A percentile compares a stretch with the other conserved stretches of the same genome.
Evolutionary conservation across 2,888 invertebrate species (phyloP).

Genomic region (Hirudinaria manillensis): DNA sequence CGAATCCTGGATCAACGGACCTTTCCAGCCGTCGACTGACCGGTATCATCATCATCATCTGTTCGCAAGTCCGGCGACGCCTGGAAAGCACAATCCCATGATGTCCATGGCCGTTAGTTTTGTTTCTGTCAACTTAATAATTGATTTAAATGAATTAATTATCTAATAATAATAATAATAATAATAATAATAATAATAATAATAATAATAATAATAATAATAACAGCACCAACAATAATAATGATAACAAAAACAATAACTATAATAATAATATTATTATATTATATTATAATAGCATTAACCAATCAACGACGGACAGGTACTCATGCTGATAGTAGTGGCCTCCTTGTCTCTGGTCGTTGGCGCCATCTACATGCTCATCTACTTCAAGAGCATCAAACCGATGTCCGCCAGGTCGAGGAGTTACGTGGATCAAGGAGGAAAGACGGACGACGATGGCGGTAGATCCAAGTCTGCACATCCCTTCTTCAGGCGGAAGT

Average conservation of each 20-base stretch:
- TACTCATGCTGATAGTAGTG: conserved; percentile 33
- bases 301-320: not conserved
- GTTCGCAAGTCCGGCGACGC: not conserved
- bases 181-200: no score
- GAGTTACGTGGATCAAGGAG: conserved; percentile 33
- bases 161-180: no score
- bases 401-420: conserved; percentile 34
- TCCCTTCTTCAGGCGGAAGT: conserved; percentile 32
- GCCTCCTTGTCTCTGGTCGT: conserved; percentile 31
- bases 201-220: no score
- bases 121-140: no score
- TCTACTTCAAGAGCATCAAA: conserved; percentile 36
- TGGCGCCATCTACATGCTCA: conserved; percentile 34
- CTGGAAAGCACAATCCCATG: conserved; percentile 20
- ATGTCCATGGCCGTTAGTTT: conserved; percentile 28
- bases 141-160: not conserved
- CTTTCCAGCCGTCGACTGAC: not conserved
- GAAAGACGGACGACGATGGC: conserved; percentile 29
- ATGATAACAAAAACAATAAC: no score
- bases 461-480: conserved; percentile 31
- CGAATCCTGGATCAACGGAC: no score
- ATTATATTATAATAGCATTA: no score
- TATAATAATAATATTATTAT: no score
- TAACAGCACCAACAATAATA: no score
- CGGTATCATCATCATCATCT: not conserved